Evolutionary conservation across 2,888 invertebrate species (phyloP), one percentile per base, ranked within the genome.

Genomic region (Ptychoptera contaminata): DNA sequence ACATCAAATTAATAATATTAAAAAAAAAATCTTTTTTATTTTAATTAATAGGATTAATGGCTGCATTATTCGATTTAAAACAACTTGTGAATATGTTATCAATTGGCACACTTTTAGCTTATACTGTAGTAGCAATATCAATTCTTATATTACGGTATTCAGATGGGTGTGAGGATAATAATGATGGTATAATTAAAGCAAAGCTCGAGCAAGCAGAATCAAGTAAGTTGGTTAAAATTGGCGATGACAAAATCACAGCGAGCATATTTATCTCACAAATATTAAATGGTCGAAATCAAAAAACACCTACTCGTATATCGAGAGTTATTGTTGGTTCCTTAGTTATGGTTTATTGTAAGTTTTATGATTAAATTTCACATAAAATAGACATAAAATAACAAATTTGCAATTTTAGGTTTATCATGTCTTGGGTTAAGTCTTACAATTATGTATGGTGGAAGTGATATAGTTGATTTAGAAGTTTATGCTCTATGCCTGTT

Each of bases 1-100:
- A n/a, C n/a, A 23, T 23, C 23, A 23, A 23, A 5, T 23, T 23
- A 23, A 23, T n/a, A 23, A 23, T 23, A 7, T 23, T 23, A 23
- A 23, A n/a, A n/a, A n/a, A n/a, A n/a, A n/a, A n/a, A n/a, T n/a
- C n/a, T n/a, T n/a, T n/a, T 23, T 23, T 5, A 23, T 23, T 23
- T 23, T 23, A 23, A 3, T 23, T 10, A 35, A 16, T 58, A 79
- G 86, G 83, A 16, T 63, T 82, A 0, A 69, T 92, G 59, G 85
- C 91, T 0, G 81, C 87, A 52, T 63, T 90, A 43, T 84, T 93
- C 57, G 81, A 91, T 58, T 67, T 92, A 48, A 73, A 77, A 10
- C 84, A 87, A 54, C 67, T 93, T 42, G 85, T 91, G 16, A 85
- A 83, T 57, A 85, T 93, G 74, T 84, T 93, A 76, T 90, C 90